phyloP scores from a whole-genome alignment of 1,140 invertebrate genomes.

The Drosophila watanabei region DNA sequence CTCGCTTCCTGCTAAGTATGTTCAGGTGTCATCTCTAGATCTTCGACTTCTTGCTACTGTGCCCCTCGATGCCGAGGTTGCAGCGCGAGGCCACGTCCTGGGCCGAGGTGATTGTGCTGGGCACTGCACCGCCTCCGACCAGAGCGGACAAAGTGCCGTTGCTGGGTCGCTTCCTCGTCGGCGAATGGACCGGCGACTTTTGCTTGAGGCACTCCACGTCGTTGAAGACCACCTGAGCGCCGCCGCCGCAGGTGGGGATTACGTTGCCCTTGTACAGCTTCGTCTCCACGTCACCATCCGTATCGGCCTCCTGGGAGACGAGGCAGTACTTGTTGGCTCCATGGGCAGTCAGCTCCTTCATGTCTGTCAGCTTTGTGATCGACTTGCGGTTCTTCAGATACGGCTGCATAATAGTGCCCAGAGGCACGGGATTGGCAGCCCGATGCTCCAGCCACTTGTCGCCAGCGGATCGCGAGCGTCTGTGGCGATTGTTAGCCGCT shows the following conservation, averaged over 20 bases:
- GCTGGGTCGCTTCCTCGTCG: slow-evolving; percentile 78
- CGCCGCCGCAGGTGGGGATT: slow-evolving; percentile 95
- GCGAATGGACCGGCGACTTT: slow-evolving; percentile 89
- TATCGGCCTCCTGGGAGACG: slow-evolving; percentile 95
- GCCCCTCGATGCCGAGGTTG: slow-evolving; percentile 82
- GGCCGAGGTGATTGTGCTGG: slow-evolving; percentile 61
- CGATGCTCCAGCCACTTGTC: slow-evolving; percentile 96
- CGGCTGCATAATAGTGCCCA: slow-evolving; percentile 96
- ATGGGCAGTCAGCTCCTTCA: slow-evolving; percentile 90
- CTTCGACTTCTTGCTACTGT: slow-evolving; percentile 81
- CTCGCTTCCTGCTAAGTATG: slow-evolving; percentile 1
- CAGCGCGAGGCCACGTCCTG: slow-evolving; percentile 77
- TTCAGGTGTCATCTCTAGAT: slow-evolving; percentile 43
- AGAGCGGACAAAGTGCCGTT: slow-evolving; percentile 66
- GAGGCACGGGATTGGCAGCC: slow-evolving; percentile 89
- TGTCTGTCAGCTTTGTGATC: slow-evolving; percentile 91
- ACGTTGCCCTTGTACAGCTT: slow-evolving; percentile 97
- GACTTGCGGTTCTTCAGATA: slow-evolving; percentile 93
- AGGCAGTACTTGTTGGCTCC: slow-evolving; percentile 96
- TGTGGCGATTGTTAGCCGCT: slow-evolving; percentile 90
- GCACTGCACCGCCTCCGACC: slow-evolving; percentile 40
- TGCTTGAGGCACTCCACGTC: slow-evolving; percentile 97
- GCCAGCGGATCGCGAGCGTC: slow-evolving; percentile 92
- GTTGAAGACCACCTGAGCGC: slow-evolving; percentile 97
- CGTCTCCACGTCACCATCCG: slow-evolving; percentile 96